A percentile compares a stretch with the other conserved stretches of the same genome.
phyloP scores from a whole-genome alignment of 2,888 invertebrate genomes.

The Nephrotoma guestfalica region DNA sequence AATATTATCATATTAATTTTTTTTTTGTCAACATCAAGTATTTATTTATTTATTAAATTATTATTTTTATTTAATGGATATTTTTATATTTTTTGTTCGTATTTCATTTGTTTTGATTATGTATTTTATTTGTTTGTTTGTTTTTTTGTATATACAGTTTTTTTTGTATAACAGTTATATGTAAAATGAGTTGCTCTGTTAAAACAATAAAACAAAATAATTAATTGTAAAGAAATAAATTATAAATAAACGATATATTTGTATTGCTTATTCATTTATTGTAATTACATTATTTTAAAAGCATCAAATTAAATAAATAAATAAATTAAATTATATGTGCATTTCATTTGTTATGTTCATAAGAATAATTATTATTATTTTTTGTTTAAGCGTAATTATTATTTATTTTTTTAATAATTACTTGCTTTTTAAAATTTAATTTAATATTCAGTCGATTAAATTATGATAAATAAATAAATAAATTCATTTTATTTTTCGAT shows the following conservation, averaged over 20 bases:
- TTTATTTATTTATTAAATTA: too few relatives aligned
- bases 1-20: too few relatives aligned
- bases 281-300: neutral
- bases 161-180: too few relatives aligned
- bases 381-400: neutral
- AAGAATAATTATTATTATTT: neutral
- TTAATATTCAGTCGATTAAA: neutral
- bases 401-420: neutral
- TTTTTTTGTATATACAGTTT: too few relatives aligned
- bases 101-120: too few relatives aligned
- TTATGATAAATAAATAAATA: neutral
- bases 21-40: too few relatives aligned
- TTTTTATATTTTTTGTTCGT: too few relatives aligned
- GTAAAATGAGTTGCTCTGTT: too few relatives aligned
- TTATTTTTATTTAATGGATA: too few relatives aligned
- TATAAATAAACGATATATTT: neutral
- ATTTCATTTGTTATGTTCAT: neutral
- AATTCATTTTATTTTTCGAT: neutral
- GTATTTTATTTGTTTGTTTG: too few relatives aligned
- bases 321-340: neutral
- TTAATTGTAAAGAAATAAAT: neutral
- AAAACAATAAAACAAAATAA: too few relatives aligned
- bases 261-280: neutral
- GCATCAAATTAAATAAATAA: neutral
- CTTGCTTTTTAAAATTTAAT: neutral